Conservation (phyloP, 1,140 invertebrate species). For the Cheumatopsyche charites region DNA sequence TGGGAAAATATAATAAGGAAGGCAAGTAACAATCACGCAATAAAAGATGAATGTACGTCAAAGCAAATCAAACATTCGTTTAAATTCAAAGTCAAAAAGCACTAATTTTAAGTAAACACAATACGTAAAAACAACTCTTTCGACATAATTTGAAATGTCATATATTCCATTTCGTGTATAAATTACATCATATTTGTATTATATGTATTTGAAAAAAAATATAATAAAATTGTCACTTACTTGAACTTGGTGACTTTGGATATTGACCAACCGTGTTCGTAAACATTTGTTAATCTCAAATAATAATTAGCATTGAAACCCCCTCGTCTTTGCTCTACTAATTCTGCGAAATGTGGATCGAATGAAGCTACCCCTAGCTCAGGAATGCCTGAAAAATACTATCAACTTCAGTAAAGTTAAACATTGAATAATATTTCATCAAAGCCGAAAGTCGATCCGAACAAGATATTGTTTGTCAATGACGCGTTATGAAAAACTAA, state of each 20-base stretch:
- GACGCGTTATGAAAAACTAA: neutral
- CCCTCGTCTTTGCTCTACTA: conserved; percentile 68
- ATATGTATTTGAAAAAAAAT: no score
- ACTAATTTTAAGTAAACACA: no score
- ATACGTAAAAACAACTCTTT: no score
- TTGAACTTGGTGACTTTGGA: conserved; percentile 78
- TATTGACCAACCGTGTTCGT: conserved; percentile 75
- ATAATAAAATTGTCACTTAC: conserved; percentile 50
- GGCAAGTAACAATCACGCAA: no score
- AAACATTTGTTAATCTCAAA: conserved; percentile 73
- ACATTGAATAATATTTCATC: neutral
- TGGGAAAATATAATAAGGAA: no score
- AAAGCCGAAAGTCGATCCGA: no score
- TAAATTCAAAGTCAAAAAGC: no score
- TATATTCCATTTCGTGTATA: no score
- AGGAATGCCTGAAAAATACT: conserved; percentile 65
- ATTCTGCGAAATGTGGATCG: conserved; percentile 75
- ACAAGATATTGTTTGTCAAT: neutral
- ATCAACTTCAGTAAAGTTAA: neutral
- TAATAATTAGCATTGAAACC: conserved; percentile 69
- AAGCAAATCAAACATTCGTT: no score
- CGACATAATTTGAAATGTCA: no score
- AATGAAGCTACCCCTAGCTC: conserved; percentile 74
- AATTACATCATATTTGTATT: no score
- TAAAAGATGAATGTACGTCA: no score